Evolutionary conservation across 1,140 invertebrate genomes (phyloP).

Genomic region (Carcinoscorpius rotundicauda): DNA sequence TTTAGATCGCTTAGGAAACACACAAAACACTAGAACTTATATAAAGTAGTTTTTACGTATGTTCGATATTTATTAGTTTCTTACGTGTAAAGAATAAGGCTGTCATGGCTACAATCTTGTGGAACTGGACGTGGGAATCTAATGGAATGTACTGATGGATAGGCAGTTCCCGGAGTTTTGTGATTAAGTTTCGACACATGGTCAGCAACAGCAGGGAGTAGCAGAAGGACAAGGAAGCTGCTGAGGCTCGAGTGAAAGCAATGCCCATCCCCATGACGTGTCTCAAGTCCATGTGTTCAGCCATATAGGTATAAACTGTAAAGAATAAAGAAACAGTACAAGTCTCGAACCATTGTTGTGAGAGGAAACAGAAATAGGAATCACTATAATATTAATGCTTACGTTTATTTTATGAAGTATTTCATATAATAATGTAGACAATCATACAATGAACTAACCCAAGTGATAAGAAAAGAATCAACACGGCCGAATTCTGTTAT

Average conservation of each 20-base stretch:
- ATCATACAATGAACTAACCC: too few species aligned
- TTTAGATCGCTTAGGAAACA: too few species aligned
- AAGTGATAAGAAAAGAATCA: too few species aligned
- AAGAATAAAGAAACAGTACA: slow-evolving; percentile 10
- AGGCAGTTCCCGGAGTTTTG: slow-evolving; percentile 90
- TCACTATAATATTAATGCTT: too few species aligned
- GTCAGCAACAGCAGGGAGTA: slow-evolving; percentile 88
- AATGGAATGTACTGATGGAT: slow-evolving; percentile 96
- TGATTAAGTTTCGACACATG: slow-evolving; percentile 94
- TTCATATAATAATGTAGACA: too few species aligned
- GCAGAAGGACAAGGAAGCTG: slow-evolving; percentile 89
- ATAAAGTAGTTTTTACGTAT: too few species aligned
- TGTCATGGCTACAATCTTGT: slow-evolving; percentile 95
- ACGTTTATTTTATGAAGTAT: too few species aligned
- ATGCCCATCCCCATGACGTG: slow-evolving; percentile 98
- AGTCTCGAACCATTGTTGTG: too few species aligned
- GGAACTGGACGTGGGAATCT: slow-evolving; percentile 95
- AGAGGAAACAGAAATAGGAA: too few species aligned
- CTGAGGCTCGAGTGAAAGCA: slow-evolving; percentile 91
- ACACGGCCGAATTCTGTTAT: too few species aligned
- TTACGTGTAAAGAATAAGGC: slow-evolving; percentile 71
- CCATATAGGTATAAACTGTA: slow-evolving; percentile 84
- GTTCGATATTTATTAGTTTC: not conserved
- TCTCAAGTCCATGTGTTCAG: slow-evolving; percentile 89
- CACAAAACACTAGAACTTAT: too few species aligned